Base-by-base conservation (phyloP, 2,797 vertebrate genomes). In the Urocyon cinereoargenteus region DNA sequence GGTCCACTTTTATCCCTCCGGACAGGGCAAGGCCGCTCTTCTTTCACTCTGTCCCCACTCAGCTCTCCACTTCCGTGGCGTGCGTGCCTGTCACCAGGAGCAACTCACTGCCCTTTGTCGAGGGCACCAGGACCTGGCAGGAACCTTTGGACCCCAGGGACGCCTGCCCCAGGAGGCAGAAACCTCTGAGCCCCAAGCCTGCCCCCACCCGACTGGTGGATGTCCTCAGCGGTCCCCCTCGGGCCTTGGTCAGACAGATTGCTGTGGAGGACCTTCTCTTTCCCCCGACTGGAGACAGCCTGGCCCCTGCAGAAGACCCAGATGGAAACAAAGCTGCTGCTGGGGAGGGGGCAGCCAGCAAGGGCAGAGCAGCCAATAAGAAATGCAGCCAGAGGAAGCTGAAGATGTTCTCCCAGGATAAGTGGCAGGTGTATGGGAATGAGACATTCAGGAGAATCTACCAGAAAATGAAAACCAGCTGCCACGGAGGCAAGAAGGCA, bases 341-440 rank as follows among this genome's bases (percentile, higher is more conserved):
- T 0, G 96, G 96, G 81, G 99, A 99, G 59, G 97, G 91, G 16
- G 14, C 55, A 18, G 97, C 98, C 36, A 70, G 98, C 93, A 99
- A 98, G 70, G 98, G 97, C 86, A 98, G 99, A 90, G 97, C 86
- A 31, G 96, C 96, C 53, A 90, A 94, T 62, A 99, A 99, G 98
- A 99, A 99, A 97, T 96, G 98, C 21, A 96, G 98, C 77, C 99
- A 98, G 93, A 99, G 98, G 98, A 99, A 99, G 98, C 26, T 98
- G 36, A 99, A 99, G 98, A 99, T 99, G 98, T 99, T 99, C 97
- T 99, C 99, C 57, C 99, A 99, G 98, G 99, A 99, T 97, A 99
- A 99, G 98, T 99, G 99, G 99, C 99, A 99, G 97, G 99, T 99
- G 98, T 99, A 99, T 3, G 99, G 99, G 84, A 99, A 99, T 0